Percentiles rank a stretch among this genome's conserved stretches.
Evolutionary conservation across 2,797 vertebrate genomes (phyloP).

Genomic region (Pteropus rufus): DNA sequence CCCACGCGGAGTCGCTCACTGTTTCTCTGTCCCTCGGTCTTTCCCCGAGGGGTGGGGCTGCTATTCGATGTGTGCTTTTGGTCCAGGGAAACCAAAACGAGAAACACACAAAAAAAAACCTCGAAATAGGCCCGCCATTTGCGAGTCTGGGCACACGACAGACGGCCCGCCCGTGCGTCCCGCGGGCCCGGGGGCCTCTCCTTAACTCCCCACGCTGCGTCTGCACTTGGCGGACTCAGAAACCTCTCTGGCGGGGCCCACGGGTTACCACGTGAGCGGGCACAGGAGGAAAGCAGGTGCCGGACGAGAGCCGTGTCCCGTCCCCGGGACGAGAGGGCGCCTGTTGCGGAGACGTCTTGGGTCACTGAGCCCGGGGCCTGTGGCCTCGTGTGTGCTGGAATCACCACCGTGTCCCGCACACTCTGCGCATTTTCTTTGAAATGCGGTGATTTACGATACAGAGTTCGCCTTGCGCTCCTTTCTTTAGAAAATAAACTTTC

Average conservation of each 20-base stretch:
- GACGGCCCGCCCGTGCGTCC: too few relatives aligned
- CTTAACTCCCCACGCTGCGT: rapidly evolving
- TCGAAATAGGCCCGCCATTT: rapidly evolving
- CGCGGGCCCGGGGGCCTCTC: too few relatives aligned
- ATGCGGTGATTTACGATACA: rapidly evolving
- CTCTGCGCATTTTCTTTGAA: rapidly evolving
- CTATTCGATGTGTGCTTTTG: neutral
- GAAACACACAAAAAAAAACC: neutral
- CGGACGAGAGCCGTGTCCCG: rapidly evolving
- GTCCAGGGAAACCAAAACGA: neutral
- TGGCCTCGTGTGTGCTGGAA: rapidly evolving
- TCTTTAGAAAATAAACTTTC: neutral
- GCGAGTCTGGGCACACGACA: neutral
- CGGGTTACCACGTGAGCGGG: rapidly evolving
- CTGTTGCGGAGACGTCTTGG: rapidly evolving
- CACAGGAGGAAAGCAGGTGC: neutral
- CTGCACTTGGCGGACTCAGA: rapidly evolving
- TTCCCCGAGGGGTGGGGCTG: neutral
- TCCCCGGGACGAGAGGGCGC: rapidly evolving
- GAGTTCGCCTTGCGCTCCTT: too few relatives aligned
- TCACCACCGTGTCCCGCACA: rapidly evolving
- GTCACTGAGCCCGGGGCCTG: rapidly evolving
- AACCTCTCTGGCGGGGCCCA: rapidly evolving
- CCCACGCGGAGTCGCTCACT: rapidly evolving
- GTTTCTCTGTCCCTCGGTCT: rapidly evolving